Evolutionary conservation across 2,797 vertebrate genomes (phyloP).

Genomic region (Sebastes minor): DNA sequence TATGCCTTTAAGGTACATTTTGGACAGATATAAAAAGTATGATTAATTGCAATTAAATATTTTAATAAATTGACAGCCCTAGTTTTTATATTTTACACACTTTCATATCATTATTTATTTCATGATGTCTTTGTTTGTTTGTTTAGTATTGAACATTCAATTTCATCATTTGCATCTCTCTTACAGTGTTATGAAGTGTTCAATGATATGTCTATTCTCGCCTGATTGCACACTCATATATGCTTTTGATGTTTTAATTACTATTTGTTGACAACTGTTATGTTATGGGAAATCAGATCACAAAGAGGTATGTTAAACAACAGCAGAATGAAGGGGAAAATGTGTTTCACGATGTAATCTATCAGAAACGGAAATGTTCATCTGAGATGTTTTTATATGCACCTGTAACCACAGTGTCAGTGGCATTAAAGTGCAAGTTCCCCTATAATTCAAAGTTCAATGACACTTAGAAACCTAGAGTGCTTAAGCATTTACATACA

Average conservation of each 20-base stretch:
- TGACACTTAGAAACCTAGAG: neutral
- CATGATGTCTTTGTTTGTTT: too few relatives aligned
- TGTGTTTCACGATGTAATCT: neutral
- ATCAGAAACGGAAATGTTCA: neutral
- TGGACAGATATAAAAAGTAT: too few relatives aligned
- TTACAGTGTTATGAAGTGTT: too few relatives aligned
- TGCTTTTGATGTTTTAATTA: neutral
- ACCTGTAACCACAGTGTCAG: neutral
- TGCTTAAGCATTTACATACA: neutral
- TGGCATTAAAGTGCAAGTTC: neutral
- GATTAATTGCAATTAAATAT: too few relatives aligned
- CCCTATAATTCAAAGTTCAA: neutral
- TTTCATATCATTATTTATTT: too few relatives aligned
- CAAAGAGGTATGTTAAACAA: neutral
- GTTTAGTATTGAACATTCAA: too few relatives aligned
- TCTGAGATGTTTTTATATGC: too few relatives aligned
- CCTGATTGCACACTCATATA: too few relatives aligned
- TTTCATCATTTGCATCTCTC: too few relatives aligned
- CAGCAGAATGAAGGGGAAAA: neutral
- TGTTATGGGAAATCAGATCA: neutral
- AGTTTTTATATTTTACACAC: too few relatives aligned
- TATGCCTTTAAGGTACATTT: too few relatives aligned
- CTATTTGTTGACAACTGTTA: neutral
- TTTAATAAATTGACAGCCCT: too few relatives aligned
- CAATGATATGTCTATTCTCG: neutral